Evolutionary conservation across 1,140 invertebrate species (phyloP).

Genomic region (Drosophila orena): DNA sequence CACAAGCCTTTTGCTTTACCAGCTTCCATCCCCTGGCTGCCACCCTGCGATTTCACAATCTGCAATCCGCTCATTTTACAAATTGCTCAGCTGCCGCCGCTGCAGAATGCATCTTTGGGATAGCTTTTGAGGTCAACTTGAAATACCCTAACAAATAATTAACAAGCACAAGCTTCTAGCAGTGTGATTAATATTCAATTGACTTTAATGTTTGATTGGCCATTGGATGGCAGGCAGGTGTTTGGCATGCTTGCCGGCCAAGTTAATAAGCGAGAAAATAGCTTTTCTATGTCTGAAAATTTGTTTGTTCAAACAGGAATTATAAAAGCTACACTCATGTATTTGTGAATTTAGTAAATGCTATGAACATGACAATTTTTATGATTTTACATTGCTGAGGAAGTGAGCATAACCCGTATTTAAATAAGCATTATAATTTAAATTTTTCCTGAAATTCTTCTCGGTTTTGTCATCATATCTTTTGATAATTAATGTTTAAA

Average conservation of each 20-base stretch:
- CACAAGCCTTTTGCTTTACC: constrained; percentile 44
- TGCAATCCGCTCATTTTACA: constrained; percentile 53
- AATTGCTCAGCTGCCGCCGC: constrained; percentile 53
- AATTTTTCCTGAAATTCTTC: background rate
- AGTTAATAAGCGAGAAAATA: background rate
- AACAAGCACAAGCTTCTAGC: constrained; percentile 9
- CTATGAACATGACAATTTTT: too few species aligned
- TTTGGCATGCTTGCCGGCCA: background rate
- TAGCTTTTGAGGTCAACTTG: constrained; percentile 32
- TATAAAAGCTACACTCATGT: background rate
- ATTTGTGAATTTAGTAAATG: too few species aligned
- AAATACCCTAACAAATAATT: constrained; percentile 52
- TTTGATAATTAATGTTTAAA: background rate
- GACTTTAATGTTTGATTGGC: constrained; percentile 23
- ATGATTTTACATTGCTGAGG: too few species aligned
- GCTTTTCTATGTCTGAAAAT: background rate
- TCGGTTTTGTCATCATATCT: too few species aligned
- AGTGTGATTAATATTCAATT: constrained; percentile 24
- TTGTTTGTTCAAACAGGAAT: background rate
- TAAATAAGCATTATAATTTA: too few species aligned
- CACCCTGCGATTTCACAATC: constrained; percentile 46
- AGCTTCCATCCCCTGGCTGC: constrained; percentile 10
- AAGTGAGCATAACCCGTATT: too few species aligned
- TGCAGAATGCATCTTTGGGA: constrained; percentile 43
- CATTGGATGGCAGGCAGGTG: background rate